These are phyloP conservation scores for Molossus alvarezi DNA, from an alignment of 2,797 vertebrate genomes.

Conservation along the genomic window DNA sequence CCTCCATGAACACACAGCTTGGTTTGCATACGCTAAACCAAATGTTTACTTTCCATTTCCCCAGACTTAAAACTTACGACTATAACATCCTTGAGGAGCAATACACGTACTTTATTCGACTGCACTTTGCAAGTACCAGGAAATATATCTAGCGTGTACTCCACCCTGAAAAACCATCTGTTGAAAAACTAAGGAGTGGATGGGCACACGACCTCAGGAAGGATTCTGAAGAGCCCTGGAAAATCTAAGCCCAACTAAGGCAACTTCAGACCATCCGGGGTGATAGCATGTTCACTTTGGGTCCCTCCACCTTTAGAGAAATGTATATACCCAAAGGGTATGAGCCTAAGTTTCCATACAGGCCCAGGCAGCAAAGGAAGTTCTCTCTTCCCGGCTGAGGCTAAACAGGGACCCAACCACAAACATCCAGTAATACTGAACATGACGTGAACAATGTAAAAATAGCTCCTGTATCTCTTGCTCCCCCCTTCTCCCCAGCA, in stretches of 20 bases:
- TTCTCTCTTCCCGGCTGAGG: constrained; percentile 58
- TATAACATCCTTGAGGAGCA: background rate
- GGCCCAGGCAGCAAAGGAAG: constrained; percentile 68
- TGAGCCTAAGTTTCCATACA: constrained; percentile 68
- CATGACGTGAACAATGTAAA: constrained; percentile 75
- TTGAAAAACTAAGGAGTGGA: constrained; percentile 8
- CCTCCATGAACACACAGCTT: background rate
- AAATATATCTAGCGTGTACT: background rate
- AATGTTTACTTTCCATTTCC: constrained; percentile 37
- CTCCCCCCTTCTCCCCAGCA: constrained; percentile 72
- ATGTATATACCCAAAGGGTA: constrained; percentile 10
- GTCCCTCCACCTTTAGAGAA: background rate
- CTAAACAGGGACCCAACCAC: constrained; percentile 81
- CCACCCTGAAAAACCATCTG: constrained; percentile 48
- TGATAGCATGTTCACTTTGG: background rate
- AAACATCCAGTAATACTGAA: constrained; percentile 81
- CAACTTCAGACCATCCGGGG: background rate
- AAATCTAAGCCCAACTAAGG: background rate
- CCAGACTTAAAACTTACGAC: constrained; percentile 28
- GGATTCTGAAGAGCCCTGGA: background rate
- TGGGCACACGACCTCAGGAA: background rate
- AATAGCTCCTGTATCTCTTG: constrained; percentile 80
- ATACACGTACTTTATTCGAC: background rate
- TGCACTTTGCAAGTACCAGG: constrained; percentile 48
- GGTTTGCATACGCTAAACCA: background rate